Conservation (phyloP, 1,140 invertebrate genomes). For the Hyposmocoma kahamanoa region DNA sequence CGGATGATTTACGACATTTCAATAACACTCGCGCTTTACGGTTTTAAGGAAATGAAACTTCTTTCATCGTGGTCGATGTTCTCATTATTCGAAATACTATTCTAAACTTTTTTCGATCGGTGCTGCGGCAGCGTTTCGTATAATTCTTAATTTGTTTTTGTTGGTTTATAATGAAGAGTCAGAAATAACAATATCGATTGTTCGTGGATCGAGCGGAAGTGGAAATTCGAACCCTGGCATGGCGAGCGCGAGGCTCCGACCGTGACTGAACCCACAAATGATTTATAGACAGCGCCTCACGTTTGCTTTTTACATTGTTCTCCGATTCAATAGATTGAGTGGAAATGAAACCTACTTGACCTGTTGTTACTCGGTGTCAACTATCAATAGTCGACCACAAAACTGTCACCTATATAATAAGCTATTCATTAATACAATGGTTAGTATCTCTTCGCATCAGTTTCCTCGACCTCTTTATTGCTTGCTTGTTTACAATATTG, state of each 20-base stretch:
- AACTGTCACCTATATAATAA: too few relatives aligned
- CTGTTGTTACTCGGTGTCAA: conserved; percentile 1
- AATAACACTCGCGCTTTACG: conserved; percentile 19
- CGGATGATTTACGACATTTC: conserved; percentile 51
- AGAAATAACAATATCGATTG: conserved; percentile 58
- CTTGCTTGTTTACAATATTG: too few relatives aligned
- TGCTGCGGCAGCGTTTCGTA: not conserved
- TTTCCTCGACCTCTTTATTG: too few relatives aligned
- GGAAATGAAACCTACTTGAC: conserved; percentile 18
- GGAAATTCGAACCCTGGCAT: conserved; percentile 52
- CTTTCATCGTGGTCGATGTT: conserved; percentile 19
- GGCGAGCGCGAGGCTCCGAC: conserved; percentile 35
- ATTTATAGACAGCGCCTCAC: conserved; percentile 28
- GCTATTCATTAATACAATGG: too few relatives aligned
- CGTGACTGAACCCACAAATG: conserved; percentile 57
- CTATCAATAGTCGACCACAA: not conserved
- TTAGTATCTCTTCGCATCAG: too few relatives aligned
- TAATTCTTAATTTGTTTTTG: conserved; percentile 44
- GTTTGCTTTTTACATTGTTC: conserved; percentile 35
- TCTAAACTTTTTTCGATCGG: conserved; percentile 18
- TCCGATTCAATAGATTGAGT: conserved; percentile 22
- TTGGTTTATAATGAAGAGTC: conserved; percentile 47
- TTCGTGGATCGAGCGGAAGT: conserved; percentile 51
- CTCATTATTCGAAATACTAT: conserved; percentile 12
- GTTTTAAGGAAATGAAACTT: conserved; percentile 21